Conservation (phyloP, 2,888 invertebrate species). For the Diloba caeruleocephala region DNA sequence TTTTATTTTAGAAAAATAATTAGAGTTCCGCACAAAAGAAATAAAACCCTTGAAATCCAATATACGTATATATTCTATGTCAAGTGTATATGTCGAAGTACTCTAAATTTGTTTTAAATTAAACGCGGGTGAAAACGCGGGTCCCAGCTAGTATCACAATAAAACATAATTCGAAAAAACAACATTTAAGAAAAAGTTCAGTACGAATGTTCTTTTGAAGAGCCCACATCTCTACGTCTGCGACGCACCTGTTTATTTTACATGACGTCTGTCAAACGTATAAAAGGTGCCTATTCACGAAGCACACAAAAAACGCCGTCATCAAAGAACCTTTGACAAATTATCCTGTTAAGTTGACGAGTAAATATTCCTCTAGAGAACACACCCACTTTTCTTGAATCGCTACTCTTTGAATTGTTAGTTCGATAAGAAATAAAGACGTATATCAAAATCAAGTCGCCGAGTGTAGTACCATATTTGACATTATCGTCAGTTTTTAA, state of each 20-base stretch:
- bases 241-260: constrained; percentile 74
- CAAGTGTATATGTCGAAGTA: too few relatives aligned
- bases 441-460: constrained; percentile 45
- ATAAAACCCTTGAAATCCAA: too few relatives aligned
- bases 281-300: constrained; percentile 67
- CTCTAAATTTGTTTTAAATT: too few relatives aligned
- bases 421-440: constrained; percentile 55
- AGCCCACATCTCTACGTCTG: constrained; percentile 61
- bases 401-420: constrained; percentile 51
- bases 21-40: too few relatives aligned
- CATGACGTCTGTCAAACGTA: constrained; percentile 79
- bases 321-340: constrained; percentile 84
- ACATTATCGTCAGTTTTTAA: constrained; percentile 70
- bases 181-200: constrained; percentile 38
- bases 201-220: constrained; percentile 55
- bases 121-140: too few relatives aligned
- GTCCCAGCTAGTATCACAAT: constrained; percentile 42
- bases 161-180: constrained; percentile 41
- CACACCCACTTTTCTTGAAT: constrained; percentile 35
- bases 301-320: constrained; percentile 71
- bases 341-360: constrained; percentile 78
- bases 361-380: constrained; percentile 60
- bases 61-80: too few relatives aligned
- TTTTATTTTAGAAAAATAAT: too few relatives aligned
- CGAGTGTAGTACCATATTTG: constrained; percentile 56